phyloP scores from a whole-genome alignment of 2,113 vertebrate genomes.

The Zapornia atra region DNA sequence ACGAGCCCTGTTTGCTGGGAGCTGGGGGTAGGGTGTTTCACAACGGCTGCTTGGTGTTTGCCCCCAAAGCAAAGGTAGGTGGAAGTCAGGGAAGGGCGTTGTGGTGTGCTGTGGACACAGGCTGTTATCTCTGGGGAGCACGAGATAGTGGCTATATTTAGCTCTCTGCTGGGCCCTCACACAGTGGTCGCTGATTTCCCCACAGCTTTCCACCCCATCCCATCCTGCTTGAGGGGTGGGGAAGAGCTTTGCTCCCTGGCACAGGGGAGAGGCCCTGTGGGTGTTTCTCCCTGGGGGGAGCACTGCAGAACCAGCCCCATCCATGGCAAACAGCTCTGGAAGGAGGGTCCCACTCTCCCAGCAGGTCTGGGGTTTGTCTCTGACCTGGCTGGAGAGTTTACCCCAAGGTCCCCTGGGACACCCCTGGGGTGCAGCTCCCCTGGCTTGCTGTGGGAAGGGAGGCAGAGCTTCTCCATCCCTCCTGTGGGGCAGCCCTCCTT shows the following conservation, averaged over 20 bases:
- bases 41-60: neutral
- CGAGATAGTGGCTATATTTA: constrained; percentile 59
- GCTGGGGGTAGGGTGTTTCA: neutral
- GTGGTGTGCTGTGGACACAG: neutral
- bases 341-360: neutral
- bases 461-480: neutral
- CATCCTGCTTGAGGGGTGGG: neutral
- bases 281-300: neutral
- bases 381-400: neutral
- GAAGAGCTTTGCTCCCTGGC: neutral
- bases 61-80: constrained; percentile 44
- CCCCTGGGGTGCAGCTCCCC: neutral
- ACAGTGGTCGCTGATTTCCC: constrained; percentile 13
- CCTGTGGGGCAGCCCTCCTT: neutral
- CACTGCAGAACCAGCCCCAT: neutral
- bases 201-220: neutral
- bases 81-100: neutral
- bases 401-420: neutral
- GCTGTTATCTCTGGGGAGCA: constrained; percentile 17
- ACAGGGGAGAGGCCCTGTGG: neutral
- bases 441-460: neutral
- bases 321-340: neutral
- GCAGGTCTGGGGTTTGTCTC: neutral
- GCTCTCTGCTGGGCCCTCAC: neutral
- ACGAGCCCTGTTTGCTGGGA: neutral